Evolutionary conservation across 1,140 invertebrate species (phyloP), one percentile per base, ranked within the genome.

Genomic region (Trypoxylus dichotomus): DNA sequence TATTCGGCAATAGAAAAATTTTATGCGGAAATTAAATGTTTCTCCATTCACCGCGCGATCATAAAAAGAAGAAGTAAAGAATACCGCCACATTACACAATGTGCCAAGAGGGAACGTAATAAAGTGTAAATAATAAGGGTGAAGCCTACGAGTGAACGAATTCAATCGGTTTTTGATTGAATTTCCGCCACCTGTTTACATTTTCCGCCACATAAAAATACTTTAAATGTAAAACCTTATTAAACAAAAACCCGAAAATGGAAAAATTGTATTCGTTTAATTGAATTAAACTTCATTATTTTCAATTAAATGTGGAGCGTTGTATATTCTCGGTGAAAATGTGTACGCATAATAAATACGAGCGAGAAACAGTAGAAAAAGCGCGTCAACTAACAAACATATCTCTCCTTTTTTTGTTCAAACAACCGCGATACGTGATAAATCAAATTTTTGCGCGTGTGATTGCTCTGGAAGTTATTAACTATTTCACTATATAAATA

Each of bases 141-240:
- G 60, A 68, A 68, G 60, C 60, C 60, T 68, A 68, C 60, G 60
- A 68, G 60, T 68, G 60, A 68, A 68, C 60, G 60, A 68, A 68
- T 68, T 68, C 60, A 68, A 68, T 68, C 60, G 60, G 60, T 68
- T 68, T 68, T 68, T 68, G 60, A 68, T 68, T 68, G 60, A 68
- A 68, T 68, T 68, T 68, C 60, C 60, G 60, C 60, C 60, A 24
- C 60, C 60, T 68, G 60, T 68, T 68, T 68, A 68, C 60, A 68
- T 68, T 68, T 68, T 29, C 24, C 60, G 21, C 24, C 11, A 68
- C 24, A 68, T 68, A 68, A 68, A 68, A 68, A 68, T 68, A 27
- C 24, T 68, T 68, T 68, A 68, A 68, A 68, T 68, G 60, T 68
- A 68, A 68, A 68, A 68, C 60, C 60, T 68, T 68, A 68, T 27